Conservation (phyloP, 2,797 vertebrate species). For the Acipenser ruthenus region DNA sequence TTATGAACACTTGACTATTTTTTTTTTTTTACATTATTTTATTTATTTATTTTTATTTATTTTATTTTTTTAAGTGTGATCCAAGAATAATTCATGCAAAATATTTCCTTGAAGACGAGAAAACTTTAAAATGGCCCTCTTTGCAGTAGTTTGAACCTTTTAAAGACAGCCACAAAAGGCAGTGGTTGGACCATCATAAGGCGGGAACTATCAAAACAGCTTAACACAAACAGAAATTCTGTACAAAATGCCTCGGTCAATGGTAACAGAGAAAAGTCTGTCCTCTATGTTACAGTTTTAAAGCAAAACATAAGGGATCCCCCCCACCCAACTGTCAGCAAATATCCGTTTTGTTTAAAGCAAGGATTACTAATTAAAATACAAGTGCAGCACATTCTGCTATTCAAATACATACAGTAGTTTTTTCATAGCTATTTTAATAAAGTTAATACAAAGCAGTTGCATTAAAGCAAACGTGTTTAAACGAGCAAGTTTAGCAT, state of each 20-base stretch:
- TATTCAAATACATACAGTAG: constrained; percentile 93
- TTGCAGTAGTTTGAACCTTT: constrained; percentile 62
- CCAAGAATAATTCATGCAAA: constrained; percentile 87
- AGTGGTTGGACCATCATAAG: constrained; percentile 74
- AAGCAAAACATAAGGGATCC: constrained; percentile 71
- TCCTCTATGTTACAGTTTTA: constrained; percentile 93
- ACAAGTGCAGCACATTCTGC: constrained; percentile 88
- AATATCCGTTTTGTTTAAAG: constrained; percentile 74
- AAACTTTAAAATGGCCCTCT: constrained; percentile 56
- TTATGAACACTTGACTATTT: constrained; percentile 74
- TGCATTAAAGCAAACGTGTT: constrained; percentile 73
- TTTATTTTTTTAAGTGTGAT: constrained; percentile 52
- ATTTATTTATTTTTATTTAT: constrained; percentile 27
- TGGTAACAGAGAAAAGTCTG: constrained; percentile 76
- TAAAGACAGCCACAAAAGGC: constrained; percentile 75
- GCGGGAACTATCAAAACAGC: constrained; percentile 76
- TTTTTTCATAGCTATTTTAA: constrained; percentile 75
- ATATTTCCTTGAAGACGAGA: constrained; percentile 74
- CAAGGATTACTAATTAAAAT: constrained; percentile 85
- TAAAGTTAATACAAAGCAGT: constrained; percentile 91
- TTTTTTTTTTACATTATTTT: constrained; percentile 26
- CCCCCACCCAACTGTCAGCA: constrained; percentile 67
- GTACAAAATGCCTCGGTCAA: constrained; percentile 86
- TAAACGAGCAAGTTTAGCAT: constrained; percentile 59
- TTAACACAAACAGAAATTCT: constrained; percentile 65